Evolutionary conservation across 1,140 invertebrate genomes (phyloP).

Genomic region (Euura lappo): DNA sequence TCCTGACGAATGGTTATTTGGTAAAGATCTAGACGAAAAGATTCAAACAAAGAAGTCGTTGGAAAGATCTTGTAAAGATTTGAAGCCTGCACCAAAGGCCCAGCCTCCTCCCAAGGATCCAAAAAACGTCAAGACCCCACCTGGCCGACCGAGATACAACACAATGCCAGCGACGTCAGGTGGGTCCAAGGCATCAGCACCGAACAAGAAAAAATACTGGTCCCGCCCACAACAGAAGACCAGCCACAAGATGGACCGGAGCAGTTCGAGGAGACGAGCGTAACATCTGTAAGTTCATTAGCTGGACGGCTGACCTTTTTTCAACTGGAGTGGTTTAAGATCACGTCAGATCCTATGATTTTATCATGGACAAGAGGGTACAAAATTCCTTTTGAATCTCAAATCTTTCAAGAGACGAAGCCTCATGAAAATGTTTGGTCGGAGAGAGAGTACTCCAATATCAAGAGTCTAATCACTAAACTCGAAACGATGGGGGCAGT

Average conservation of each 20-base stretch:
- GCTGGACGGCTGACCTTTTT: slow-evolving; percentile 11
- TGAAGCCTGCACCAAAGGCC: slow-evolving; percentile 22
- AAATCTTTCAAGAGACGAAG: neutral
- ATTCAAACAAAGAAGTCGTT: slow-evolving; percentile 25
- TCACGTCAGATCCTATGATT: neutral
- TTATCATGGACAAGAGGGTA: slow-evolving; percentile 4
- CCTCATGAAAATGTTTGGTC: neutral
- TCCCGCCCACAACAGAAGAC: neutral
- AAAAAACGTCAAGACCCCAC: slow-evolving; percentile 13
- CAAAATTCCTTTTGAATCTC: slow-evolving; percentile 14
- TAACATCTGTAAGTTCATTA: neutral
- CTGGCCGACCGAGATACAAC: neutral
- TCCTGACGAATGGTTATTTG: slow-evolving; percentile 22
- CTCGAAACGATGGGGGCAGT: neutral
- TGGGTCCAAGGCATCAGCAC: neutral
- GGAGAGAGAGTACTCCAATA: neutral
- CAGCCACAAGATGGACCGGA: neutral
- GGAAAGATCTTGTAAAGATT: slow-evolving; percentile 19
- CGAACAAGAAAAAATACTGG: neutral
- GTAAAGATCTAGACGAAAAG: slow-evolving; percentile 27
- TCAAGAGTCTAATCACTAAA: neutral
- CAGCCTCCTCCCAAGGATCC: neutral
- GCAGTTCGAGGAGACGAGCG: neutral
- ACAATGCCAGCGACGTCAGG: neutral
- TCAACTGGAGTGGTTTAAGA: neutral